These are phyloP conservation scores for Sinocyclocheilus anshuiensis DNA, from an alignment of 2,113 vertebrate genomes.

Conservation along the genomic window DNA sequence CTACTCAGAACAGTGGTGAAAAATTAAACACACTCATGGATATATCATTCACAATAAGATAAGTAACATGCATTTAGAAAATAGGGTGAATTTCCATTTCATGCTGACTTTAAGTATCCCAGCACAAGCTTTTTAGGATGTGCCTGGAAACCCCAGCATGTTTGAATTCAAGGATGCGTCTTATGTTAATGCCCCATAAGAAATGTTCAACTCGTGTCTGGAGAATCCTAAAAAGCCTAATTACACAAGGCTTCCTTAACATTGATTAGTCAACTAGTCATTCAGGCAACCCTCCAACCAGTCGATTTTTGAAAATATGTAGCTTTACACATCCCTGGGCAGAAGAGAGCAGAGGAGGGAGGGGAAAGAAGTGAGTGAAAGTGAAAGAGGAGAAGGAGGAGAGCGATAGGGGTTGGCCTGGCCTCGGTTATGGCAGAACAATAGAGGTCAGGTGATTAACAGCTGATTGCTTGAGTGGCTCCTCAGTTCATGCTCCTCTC, in stretches of 20 bases:
- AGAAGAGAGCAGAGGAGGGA: background rate
- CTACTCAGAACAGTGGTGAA: background rate
- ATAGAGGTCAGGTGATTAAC: conserved; percentile 51
- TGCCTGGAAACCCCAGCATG: background rate
- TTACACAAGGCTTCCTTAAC: conserved; percentile 4
- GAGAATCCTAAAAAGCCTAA: background rate
- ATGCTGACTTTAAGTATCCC: background rate
- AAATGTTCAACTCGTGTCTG: background rate
- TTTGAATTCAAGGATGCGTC: background rate
- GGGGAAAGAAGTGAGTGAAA: conserved; percentile 13
- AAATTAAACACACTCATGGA: background rate
- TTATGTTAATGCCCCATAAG: background rate
- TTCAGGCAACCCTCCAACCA: conserved; percentile 5
- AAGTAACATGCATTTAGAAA: background rate
- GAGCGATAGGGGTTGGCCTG: conserved; percentile 35
- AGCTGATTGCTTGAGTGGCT: conserved; percentile 35
- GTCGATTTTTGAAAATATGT: background rate
- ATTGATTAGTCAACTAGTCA: conserved; percentile 12
- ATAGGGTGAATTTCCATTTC: background rate
- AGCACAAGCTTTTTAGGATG: conserved; percentile 7
- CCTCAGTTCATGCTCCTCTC: conserved; percentile 36
- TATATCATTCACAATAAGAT: background rate
- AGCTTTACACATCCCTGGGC: background rate
- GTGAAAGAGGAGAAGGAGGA: background rate
- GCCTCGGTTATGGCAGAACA: conserved; percentile 51